Conservation (phyloP, 2,888 invertebrate species). For the Epinotia ramella region DNA sequence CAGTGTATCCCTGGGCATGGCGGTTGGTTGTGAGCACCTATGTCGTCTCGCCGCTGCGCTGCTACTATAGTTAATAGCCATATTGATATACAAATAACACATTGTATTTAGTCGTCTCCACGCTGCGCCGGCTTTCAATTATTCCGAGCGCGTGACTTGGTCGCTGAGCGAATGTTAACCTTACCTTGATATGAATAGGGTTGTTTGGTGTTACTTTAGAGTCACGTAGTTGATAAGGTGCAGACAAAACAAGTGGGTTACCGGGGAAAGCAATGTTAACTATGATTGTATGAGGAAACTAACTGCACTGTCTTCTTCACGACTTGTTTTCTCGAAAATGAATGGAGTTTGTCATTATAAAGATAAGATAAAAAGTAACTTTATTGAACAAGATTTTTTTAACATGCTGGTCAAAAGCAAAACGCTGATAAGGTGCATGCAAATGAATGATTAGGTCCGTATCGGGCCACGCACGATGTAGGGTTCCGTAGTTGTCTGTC, state of each 20-base stretch:
- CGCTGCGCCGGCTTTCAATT: conserved; percentile 10
- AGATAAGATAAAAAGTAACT: no score
- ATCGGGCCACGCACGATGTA: no score
- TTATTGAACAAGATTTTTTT: no score
- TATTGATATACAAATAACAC: conserved; percentile 11
- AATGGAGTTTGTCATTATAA: no score
- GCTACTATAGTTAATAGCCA: background rate
- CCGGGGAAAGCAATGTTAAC: background rate
- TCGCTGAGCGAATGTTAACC: background rate
- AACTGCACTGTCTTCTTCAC: no score
- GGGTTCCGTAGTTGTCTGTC: no score
- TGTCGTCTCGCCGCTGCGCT: background rate
- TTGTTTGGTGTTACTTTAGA: background rate
- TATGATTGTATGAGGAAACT: background rate
- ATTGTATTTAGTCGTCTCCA: background rate
- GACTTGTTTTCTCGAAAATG: no score
- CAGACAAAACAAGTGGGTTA: background rate
- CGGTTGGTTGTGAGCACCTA: background rate
- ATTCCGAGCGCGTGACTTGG: background rate
- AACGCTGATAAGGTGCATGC: no score
- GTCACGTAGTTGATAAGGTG: background rate
- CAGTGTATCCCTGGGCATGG: background rate
- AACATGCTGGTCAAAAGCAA: no score
- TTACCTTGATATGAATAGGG: background rate
- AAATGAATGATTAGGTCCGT: no score